Conservation (phyloP, 2,888 invertebrate species). For the Yponomeuta evonymella region DNA sequence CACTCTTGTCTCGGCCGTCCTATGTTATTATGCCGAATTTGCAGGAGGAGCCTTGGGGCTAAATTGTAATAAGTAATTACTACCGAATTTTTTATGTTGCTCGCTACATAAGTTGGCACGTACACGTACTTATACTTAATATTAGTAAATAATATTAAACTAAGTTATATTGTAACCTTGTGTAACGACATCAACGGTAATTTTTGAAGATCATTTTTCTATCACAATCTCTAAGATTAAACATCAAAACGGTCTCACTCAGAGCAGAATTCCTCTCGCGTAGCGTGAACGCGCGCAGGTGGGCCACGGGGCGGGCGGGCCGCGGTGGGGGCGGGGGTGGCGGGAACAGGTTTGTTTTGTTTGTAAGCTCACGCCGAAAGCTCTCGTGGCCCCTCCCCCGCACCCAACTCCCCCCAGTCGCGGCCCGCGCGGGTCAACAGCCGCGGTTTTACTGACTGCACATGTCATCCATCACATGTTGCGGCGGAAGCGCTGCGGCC, state of each 20-base stretch:
- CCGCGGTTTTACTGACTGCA: background rate
- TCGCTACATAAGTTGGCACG: no score
- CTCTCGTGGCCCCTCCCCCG: slow-evolving; percentile 18
- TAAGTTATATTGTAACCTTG: no score
- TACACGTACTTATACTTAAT: no score
- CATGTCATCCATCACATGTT: no score
- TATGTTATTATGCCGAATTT: background rate
- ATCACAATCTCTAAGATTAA: background rate
- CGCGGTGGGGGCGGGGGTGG: slow-evolving; percentile 20
- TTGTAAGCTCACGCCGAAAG: slow-evolving; percentile 51
- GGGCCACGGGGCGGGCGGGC: slow-evolving; percentile 27
- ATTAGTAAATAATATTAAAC: no score
- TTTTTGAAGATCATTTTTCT: no score
- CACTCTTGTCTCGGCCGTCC: background rate
- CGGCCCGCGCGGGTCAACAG: background rate
- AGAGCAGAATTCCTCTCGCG: background rate
- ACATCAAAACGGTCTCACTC: background rate
- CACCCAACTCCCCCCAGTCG: background rate
- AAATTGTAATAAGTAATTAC: background rate
- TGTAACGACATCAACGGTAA: no score
- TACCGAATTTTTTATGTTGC: no score
- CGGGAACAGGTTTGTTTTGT: slow-evolving; percentile 60
- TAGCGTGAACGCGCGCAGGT: slow-evolving; percentile 15
- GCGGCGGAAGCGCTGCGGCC: no score
- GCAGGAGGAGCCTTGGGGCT: background rate